Conservation (phyloP, 92 coral and sea anemone species). For the Epizoanthus illoricatus region DNA sequence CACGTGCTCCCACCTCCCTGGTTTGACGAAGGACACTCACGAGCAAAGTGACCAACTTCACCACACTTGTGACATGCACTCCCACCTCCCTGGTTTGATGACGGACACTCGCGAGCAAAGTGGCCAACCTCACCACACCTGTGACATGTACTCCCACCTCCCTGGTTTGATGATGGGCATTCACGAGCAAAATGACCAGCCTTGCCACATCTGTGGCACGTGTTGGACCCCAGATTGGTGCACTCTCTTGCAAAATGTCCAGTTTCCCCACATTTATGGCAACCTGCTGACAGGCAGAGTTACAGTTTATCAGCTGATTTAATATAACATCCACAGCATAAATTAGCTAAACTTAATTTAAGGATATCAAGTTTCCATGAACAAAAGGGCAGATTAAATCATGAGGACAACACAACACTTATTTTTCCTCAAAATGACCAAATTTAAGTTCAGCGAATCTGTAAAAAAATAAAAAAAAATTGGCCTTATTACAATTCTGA, state of each 20-base stretch:
- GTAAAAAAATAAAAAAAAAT: too few relatives aligned
- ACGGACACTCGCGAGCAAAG: constrained; percentile 65
- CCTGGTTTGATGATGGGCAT: constrained; percentile 13
- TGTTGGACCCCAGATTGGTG: constrained; percentile 10
- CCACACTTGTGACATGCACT: constrained; percentile 59
- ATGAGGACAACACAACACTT: too few relatives aligned
- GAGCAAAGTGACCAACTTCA: constrained; percentile 64
- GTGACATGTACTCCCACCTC: constrained; percentile 41
- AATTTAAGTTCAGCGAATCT: too few relatives aligned
- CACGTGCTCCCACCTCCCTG: constrained; percentile 43
- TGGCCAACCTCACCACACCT: constrained; percentile 69
- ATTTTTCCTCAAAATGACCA: too few relatives aligned
- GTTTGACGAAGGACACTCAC: constrained; percentile 31
- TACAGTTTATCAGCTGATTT: too few relatives aligned
- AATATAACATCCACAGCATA: too few relatives aligned
- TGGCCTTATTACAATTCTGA: too few relatives aligned
- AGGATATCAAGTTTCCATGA: too few relatives aligned
- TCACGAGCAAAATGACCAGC: constrained; percentile 63
- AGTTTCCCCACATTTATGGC: constrained; percentile 57
- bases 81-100: constrained; percentile 7
- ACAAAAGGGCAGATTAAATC: too few relatives aligned
- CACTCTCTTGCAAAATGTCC: constrained; percentile 56
- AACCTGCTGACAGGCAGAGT: not conserved
- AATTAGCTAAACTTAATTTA: too few relatives aligned
- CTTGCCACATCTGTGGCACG: constrained; percentile 62